Evolutionary conservation across 1,140 invertebrate species (phyloP).

Genomic region (Probaryconus sp.): DNA sequence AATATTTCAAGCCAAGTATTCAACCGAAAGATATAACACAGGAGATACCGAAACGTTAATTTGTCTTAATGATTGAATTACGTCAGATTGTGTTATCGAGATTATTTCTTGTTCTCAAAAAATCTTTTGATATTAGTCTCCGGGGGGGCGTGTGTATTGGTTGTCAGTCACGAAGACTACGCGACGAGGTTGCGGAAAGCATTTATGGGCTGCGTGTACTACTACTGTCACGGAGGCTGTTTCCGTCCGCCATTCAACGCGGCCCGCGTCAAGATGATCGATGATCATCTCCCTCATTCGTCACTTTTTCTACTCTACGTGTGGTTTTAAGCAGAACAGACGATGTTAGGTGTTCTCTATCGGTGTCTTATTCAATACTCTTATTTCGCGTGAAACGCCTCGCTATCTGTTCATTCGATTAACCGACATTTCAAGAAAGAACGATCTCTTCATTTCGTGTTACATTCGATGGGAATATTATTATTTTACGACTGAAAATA

Average conservation of each 20-base stretch:
- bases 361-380: constrained; percentile 34
- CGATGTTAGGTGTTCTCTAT: not conserved
- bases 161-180: constrained; percentile 29
- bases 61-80: not conserved
- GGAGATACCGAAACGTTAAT: no score
- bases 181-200: constrained; percentile 49
- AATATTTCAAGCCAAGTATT: no score
- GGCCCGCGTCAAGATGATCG: constrained; percentile 64
- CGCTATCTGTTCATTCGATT: not conserved
- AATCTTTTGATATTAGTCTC: constrained; percentile 31
- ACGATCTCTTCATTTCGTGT: constrained; percentile 14
- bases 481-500: no score
- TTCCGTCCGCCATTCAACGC: constrained; percentile 51
- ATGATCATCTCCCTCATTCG: constrained; percentile 51
- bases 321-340: constrained; percentile 26
- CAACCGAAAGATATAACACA: no score
- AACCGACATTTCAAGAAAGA: not conserved
- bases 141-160: constrained; percentile 16
- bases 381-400: constrained; percentile 21
- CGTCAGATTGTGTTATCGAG: not conserved
- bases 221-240: constrained; percentile 58
- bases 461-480: no score
- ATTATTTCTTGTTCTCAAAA: constrained; percentile 3
- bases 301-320: constrained; percentile 55
- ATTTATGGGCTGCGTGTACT: constrained; percentile 57